phyloP scores from a whole-genome alignment of 1,140 invertebrate species.

The Cydia splendana region DNA sequence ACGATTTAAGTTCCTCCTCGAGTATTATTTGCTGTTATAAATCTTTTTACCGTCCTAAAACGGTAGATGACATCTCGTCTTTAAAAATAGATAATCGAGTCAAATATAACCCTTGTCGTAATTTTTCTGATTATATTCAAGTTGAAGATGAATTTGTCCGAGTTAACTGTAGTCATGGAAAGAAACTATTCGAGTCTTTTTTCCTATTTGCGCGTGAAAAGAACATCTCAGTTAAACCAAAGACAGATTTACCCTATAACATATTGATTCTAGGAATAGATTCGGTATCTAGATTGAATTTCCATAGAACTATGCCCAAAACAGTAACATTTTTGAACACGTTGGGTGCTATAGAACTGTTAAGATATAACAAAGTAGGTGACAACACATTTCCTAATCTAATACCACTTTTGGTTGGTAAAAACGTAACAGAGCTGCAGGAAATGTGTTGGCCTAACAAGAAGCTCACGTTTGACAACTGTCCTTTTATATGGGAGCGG shows the following conservation, averaged over 20 bases:
- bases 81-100: not conserved
- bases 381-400: slow-evolving; percentile 90
- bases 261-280: slow-evolving; percentile 92
- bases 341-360: slow-evolving; percentile 82
- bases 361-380: slow-evolving; percentile 88
- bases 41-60: not conserved
- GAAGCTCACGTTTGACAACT: slow-evolving; percentile 64
- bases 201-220: slow-evolving; percentile 82
- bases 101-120: not conserved
- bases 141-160: not conserved
- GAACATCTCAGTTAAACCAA: slow-evolving; percentile 34
- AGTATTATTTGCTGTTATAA: not conserved
- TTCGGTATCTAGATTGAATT: slow-evolving; percentile 91
- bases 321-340: slow-evolving; percentile 82
- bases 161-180: not conserved
- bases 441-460: slow-evolving; percentile 79
- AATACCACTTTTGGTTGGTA: slow-evolving; percentile 83
- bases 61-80: not conserved
- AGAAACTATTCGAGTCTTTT: slow-evolving; percentile 52
- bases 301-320: slow-evolving; percentile 88
- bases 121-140: slow-evolving; percentile 7
- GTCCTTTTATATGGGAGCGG: slow-evolving; percentile 87
- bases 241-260: slow-evolving; percentile 68
- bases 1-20: not conserved
- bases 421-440: slow-evolving; percentile 78